phyloP scores from a whole-genome alignment of 2,113 vertebrate genomes.

The Tragelaphus imberbis region DNA sequence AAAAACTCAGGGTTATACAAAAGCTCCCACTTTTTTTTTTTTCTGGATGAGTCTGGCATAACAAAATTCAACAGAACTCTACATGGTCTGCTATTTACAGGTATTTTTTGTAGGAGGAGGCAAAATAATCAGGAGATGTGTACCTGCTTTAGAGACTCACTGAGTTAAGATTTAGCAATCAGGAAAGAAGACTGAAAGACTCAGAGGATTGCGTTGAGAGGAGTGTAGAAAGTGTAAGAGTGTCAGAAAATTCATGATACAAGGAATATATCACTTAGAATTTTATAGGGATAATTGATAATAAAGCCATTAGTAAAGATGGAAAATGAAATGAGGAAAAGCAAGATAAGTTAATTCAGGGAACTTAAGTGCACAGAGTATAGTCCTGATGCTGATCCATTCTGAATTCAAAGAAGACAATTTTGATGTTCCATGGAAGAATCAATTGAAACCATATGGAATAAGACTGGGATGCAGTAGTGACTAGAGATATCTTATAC shows the following conservation, averaged over 20 bases:
- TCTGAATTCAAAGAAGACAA: not conserved
- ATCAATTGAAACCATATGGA: not conserved
- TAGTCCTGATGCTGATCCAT: not conserved
- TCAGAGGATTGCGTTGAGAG: not conserved
- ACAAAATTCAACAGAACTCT: not conserved
- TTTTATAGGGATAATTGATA: not conserved
- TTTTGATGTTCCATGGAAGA: not conserved
- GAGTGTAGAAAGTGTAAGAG: not conserved
- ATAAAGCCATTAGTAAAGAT: not conserved
- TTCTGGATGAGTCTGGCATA: not conserved
- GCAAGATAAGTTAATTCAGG: not conserved
- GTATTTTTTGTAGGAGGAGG: not conserved
- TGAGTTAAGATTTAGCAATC: not conserved
- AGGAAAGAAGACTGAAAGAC: not conserved
- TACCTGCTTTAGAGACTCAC: not conserved
- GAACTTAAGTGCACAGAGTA: not conserved
- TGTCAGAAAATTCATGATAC: not conserved
- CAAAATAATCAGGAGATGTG: not conserved
- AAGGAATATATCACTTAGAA: not conserved
- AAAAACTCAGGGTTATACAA: slow-evolving; percentile 17
- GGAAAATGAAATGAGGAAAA: slow-evolving; percentile 8
- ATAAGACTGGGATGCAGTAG: not conserved
- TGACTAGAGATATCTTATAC: not conserved
- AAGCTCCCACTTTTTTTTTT: not conserved
- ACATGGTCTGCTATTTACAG: not conserved